Percentiles rank a stretch among this genome's conserved stretches.
Conservation (phyloP, 2,113 vertebrate genomes). For the Tricholaema leucomelas region DNA sequence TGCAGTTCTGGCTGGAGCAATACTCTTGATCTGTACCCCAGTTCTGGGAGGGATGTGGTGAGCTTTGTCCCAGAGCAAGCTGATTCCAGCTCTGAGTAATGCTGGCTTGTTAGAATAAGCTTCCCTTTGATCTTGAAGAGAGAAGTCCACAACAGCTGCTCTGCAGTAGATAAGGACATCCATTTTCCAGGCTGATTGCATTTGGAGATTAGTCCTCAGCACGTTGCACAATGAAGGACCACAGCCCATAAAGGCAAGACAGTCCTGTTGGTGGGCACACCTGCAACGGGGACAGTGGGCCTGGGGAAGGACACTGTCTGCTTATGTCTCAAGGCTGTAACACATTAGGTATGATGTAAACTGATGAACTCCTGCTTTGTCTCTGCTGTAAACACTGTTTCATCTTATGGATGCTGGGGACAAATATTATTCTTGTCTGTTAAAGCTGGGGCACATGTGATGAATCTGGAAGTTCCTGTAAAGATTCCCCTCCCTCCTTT, state of each 20-base stretch:
- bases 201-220: not conserved
- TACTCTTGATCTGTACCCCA: not conserved
- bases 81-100: constrained; percentile 4
- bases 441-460: accelerated
- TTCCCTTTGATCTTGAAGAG: constrained; percentile 51
- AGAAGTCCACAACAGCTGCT: constrained; percentile 56
- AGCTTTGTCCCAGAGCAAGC: not conserved
- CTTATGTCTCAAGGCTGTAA: not conserved
- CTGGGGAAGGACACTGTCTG: not conserved
- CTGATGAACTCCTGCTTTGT: not conserved
- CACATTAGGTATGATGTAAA: not conserved
- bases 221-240: not conserved
- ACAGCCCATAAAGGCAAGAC: not conserved
- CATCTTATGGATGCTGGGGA: not conserved
- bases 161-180: not conserved
- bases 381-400: not conserved
- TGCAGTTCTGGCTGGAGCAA: not conserved
- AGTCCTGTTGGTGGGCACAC: not conserved
- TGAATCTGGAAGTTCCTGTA: not conserved
- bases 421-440: not conserved
- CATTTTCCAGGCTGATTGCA: not conserved
- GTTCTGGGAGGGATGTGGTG: not conserved
- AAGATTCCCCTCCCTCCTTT: not conserved
- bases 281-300: not conserved
- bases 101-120: not conserved